Evolutionary conservation across 2,113 vertebrate genomes (phyloP).

Genomic region (Solea solea): DNA sequence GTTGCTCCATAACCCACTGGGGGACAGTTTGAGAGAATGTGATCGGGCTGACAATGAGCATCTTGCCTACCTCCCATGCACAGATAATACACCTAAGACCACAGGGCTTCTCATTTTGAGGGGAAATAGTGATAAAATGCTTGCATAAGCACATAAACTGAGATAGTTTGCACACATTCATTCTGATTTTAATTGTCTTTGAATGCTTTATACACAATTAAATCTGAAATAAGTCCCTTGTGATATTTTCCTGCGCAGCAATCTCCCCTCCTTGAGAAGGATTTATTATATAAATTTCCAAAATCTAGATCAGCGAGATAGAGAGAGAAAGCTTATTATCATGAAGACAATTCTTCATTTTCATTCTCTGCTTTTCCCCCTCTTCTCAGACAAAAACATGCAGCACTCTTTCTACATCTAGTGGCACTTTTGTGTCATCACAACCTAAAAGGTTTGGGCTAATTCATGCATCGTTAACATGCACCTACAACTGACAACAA

Average conservation of each 20-base stretch:
- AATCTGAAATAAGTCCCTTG: neutral
- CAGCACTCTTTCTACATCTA: conserved; percentile 51
- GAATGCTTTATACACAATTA: conserved; percentile 4
- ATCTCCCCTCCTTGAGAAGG: neutral
- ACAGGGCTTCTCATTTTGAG: neutral
- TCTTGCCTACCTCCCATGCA: neutral
- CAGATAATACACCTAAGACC: neutral
- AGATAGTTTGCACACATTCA: neutral
- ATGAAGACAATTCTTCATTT: neutral
- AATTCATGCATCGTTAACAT: conserved; percentile 68
- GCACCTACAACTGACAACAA: conserved; percentile 67
- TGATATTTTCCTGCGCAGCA: neutral
- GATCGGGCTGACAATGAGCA: neutral
- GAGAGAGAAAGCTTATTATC: conserved; percentile 2
- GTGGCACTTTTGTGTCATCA: conserved; percentile 15
- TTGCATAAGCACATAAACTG: neutral
- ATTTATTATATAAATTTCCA: conserved; percentile 17
- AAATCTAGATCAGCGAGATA: conserved; percentile 12
- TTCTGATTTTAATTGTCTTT: neutral
- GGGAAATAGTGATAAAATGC: neutral
- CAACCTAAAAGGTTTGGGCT: conserved; percentile 37
- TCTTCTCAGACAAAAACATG: neutral
- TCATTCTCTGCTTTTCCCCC: neutral
- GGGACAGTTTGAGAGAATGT: neutral
- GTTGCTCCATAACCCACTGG: neutral